Evolutionary conservation across 2,888 invertebrate genomes (phyloP).

Genomic region (Dyspetes luteomarginatus): DNA sequence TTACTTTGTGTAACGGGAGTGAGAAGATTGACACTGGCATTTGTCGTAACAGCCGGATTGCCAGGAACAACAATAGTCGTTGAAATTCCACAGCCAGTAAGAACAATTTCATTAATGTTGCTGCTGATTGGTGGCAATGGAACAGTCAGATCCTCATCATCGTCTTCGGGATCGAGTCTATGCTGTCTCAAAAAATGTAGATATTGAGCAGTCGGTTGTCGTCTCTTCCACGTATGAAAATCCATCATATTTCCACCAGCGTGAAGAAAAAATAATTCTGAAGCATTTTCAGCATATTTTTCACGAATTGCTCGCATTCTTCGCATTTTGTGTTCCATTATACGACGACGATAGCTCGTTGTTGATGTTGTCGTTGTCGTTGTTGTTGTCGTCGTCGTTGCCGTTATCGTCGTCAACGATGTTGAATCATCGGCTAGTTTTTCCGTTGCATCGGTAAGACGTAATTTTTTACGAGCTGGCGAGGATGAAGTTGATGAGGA

Average conservation of each 20-base stretch:
- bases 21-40: background rate
- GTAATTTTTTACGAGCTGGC: constrained; percentile 84
- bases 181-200: constrained; percentile 90
- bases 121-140: constrained; percentile 70
- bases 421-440: constrained; percentile 73
- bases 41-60: constrained; percentile 20
- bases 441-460: constrained; percentile 81
- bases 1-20: constrained; percentile 80
- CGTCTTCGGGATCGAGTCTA: constrained; percentile 87
- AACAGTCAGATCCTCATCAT: constrained; percentile 83
- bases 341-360: constrained; percentile 85
- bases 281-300: constrained; percentile 90
- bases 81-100: constrained; percentile 61
- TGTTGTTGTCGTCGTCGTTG: constrained; percentile 43
- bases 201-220: constrained; percentile 90
- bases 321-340: constrained; percentile 89
- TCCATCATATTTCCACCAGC: constrained; percentile 95
- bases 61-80: constrained; percentile 46
- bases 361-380: constrained; percentile 54
- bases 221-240: constrained; percentile 92
- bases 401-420: constrained; percentile 23
- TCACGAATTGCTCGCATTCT: constrained; percentile 89
- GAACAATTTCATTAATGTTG: constrained; percentile 60
- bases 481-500: constrained; percentile 76
- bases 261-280: constrained; percentile 94